Evolutionary conservation across 2,888 invertebrate species (phyloP).

Genomic region (Apodemia zela): DNA sequence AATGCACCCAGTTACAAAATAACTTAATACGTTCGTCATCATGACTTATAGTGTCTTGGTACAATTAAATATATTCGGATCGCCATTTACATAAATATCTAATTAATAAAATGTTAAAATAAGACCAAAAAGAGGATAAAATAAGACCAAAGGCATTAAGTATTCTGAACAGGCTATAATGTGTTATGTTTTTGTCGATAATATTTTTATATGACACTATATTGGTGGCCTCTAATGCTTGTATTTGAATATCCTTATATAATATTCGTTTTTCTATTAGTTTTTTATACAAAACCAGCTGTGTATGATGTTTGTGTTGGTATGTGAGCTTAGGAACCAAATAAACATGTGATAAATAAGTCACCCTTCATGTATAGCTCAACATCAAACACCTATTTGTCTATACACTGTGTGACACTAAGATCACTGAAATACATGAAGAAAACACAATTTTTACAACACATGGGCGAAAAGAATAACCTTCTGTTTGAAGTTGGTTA

Average conservation of each 20-base stretch:
- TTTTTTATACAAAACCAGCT: background rate
- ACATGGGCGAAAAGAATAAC: no score
- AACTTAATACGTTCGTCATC: constrained; percentile 62
- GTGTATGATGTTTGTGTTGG: background rate
- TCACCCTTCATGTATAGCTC: no score
- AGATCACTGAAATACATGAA: no score
- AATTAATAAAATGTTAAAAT: constrained; percentile 51
- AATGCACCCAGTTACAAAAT: constrained; percentile 71
- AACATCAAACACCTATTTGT: no score
- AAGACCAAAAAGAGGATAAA: constrained; percentile 26
- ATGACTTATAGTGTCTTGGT: constrained; percentile 55
- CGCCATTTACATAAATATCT: constrained; percentile 64
- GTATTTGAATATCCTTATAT: background rate
- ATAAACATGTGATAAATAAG: no score
- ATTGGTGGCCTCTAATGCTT: background rate
- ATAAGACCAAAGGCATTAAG: constrained; percentile 5
- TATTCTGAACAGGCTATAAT: constrained; percentile 9
- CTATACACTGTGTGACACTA: no score
- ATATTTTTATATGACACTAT: constrained; percentile 10
- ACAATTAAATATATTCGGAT: constrained; percentile 61
- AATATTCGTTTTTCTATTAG: background rate
- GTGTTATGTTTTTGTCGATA: constrained; percentile 7
- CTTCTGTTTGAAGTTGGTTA: no score
- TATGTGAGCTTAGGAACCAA: no score
- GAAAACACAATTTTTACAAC: no score